These are phyloP conservation scores for Mus pahari DNA, from an alignment of 2,113 vertebrate genomes.

Conservation along the genomic window DNA sequence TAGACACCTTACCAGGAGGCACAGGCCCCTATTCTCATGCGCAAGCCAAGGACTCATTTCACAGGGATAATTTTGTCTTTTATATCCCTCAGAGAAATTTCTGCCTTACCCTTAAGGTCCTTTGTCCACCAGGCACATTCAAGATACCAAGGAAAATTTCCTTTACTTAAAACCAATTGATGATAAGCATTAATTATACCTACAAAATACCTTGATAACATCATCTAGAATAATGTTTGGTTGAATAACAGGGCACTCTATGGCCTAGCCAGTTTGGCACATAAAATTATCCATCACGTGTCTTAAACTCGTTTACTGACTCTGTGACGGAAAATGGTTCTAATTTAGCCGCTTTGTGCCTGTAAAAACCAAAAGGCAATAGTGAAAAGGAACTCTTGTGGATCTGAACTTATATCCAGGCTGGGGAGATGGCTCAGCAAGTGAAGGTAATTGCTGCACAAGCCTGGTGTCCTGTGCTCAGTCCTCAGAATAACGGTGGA, in stretches of 20 bases:
- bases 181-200: background rate
- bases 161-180: background rate
- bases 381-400: background rate
- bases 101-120: background rate
- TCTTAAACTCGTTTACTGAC: background rate
- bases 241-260: background rate
- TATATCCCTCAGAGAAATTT: background rate
- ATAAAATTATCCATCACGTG: background rate
- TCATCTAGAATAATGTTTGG: background rate
- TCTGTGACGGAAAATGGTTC: conserved; percentile 4
- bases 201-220: background rate
- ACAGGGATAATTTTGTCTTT: background rate
- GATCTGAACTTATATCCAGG: background rate
- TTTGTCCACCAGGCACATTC: background rate
- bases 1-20: background rate
- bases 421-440: background rate
- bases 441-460: background rate
- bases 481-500: background rate
- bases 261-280: background rate
- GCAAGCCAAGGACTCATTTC: background rate
- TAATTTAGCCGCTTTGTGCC: background rate
- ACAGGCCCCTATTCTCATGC: background rate
- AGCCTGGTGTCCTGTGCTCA: background rate
- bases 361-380: background rate
- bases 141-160: background rate